Evolutionary conservation across 2,113 vertebrate genomes (phyloP).

Genomic region (Ursus arctos): DNA sequence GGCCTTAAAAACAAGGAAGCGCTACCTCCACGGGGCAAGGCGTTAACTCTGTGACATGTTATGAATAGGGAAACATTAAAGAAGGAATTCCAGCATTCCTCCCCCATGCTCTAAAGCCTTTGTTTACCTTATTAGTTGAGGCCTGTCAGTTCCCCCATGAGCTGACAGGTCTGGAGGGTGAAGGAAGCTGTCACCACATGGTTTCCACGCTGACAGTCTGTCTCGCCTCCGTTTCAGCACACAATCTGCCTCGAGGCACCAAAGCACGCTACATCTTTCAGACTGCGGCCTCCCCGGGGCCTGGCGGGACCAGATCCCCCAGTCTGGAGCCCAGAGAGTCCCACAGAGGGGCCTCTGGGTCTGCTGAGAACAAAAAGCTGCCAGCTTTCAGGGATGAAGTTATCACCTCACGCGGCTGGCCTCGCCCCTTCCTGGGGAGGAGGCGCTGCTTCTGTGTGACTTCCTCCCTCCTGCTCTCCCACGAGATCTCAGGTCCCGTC

Average conservation of each 20-base stretch:
- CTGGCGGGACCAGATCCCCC: slow-evolving; percentile 13
- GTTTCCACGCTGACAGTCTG: slow-evolving; percentile 86
- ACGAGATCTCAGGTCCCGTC: not conserved
- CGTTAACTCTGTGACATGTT: slow-evolving; percentile 85
- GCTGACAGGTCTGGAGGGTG: slow-evolving; percentile 84
- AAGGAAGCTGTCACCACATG: slow-evolving; percentile 88
- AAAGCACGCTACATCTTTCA: slow-evolving; percentile 86
- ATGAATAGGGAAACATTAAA: slow-evolving; percentile 87
- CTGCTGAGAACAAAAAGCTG: slow-evolving; percentile 62
- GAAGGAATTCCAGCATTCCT: slow-evolving; percentile 88
- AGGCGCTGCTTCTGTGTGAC: not conserved
- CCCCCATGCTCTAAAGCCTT: slow-evolving; percentile 84
- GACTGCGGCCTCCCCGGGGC: slow-evolving; percentile 78
- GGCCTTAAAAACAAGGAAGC: slow-evolving; percentile 78
- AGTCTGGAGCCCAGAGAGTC: slow-evolving; percentile 67
- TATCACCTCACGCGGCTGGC: not conserved
- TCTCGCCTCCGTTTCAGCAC: slow-evolving; percentile 84
- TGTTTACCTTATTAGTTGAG: slow-evolving; percentile 89
- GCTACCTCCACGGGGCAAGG: slow-evolving; percentile 61
- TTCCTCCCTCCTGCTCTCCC: not conserved
- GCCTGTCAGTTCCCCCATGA: slow-evolving; percentile 83
- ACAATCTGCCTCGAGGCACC: slow-evolving; percentile 83
- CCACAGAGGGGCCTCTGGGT: not conserved
- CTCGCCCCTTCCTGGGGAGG: not conserved
- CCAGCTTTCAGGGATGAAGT: not conserved